Evolutionary conservation across 2,797 vertebrate species (phyloP), one percentile per base, ranked within the genome.

Genomic region (Margarornis squamiger): DNA sequence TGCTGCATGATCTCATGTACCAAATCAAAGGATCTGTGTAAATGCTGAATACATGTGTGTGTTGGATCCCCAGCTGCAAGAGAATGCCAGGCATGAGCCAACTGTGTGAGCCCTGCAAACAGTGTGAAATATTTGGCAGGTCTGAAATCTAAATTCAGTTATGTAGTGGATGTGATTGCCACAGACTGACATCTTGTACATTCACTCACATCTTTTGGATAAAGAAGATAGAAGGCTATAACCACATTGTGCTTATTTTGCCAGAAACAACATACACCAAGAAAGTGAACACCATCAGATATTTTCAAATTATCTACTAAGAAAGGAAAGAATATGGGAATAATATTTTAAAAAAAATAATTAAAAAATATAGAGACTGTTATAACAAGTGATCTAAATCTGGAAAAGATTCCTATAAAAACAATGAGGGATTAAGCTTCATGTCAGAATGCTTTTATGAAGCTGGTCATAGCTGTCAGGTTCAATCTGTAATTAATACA

Each of bases 1-100:
- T 88, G 65, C 73, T 88, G 58, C 54, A 5, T 93, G 88, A 95
- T 66, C 73, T 90, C 86, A 91, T 86, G 49, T 46, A 39, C n/a
- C 58, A 72, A 75, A 81, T 78, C 70, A 78, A 84, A 92, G 80
- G 66, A 75, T 80, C 62, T 81, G 51, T 86, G 70, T 90, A 30
- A 88, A 62, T 9, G 54, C 66, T 93, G 85, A 83, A 68, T 86
- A 72, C 61, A 18, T 54, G 22, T 6, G 30, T 45, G 65, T 48
- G 22, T 72, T 81, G 73, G 65, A 78, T 88, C n/a, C 68, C 58
- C 92, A 94, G 93, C 88, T 95, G 86, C 88, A 81, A 72, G 36
- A 58, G 46, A 79, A 76, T 43, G 68, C 20, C 85, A 68, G 79
- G 68, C 17, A 2, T 55, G 52, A 90, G 45, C 78, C 74, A 59